These are phyloP conservation scores for Trichacis sp. DNA, from an alignment of 2,888 invertebrate genomes.

Conservation along the genomic window DNA sequence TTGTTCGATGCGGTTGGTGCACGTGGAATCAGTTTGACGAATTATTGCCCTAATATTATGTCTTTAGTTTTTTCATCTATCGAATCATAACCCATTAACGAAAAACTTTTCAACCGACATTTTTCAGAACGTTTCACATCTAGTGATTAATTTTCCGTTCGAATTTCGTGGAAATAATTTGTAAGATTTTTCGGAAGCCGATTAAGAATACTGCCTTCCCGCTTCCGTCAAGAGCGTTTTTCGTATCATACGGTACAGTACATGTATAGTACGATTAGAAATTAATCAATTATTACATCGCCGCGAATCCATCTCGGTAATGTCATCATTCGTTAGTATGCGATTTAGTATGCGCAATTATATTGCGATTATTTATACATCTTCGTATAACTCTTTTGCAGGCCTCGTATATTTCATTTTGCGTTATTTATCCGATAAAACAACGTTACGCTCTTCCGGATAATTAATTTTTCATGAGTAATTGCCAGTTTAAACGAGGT, in stretches of 20 bases:
- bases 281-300: constrained; percentile 42
- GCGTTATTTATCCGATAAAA: constrained; percentile 10
- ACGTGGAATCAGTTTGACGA: too few relatives aligned
- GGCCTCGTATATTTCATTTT: background rate
- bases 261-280: constrained; percentile 13
- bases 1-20: too few relatives aligned
- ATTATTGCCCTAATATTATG: too few relatives aligned
- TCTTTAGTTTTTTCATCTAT: too few relatives aligned
- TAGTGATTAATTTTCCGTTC: too few relatives aligned
- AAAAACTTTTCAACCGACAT: too few relatives aligned
- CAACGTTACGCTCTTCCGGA: background rate
- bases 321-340: constrained; percentile 24
- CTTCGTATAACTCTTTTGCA: constrained; percentile 10
- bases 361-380: constrained; percentile 19
- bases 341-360: too few relatives aligned
- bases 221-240: background rate
- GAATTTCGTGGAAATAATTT: background rate
- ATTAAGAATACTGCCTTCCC: constrained; percentile 31
- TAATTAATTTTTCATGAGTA: background rate
- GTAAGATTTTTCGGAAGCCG: constrained; percentile 31
- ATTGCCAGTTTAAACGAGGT: too few relatives aligned
- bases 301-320: constrained; percentile 14
- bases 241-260: background rate
- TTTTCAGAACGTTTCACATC: too few relatives aligned
- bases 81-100: too few relatives aligned